These are phyloP conservation scores for Alosa alosa DNA, from an alignment of 2,113 vertebrate genomes.

Conservation along the genomic window DNA sequence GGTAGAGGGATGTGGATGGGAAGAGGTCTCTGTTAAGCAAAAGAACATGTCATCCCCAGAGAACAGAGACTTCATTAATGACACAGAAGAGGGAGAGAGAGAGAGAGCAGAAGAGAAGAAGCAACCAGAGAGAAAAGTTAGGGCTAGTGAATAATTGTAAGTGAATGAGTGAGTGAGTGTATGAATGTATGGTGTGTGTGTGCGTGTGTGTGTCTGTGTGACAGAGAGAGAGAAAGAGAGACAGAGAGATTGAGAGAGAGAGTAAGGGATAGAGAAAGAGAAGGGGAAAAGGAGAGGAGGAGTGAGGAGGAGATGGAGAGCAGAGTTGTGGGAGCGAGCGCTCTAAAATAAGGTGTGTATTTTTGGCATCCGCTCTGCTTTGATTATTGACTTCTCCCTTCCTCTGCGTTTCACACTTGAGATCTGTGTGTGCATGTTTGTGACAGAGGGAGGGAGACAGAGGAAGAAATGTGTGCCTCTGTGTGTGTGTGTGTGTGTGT, in stretches of 20 bases:
- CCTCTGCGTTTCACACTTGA: neutral
- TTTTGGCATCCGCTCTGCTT: conserved; percentile 5
- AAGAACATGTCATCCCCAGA: neutral
- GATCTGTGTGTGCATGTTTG: neutral
- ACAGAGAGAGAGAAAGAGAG: neutral
- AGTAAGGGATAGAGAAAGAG: neutral
- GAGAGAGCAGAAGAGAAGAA: neutral
- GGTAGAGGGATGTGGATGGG: neutral
- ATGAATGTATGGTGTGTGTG: neutral
- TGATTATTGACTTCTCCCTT: conserved; percentile 10
- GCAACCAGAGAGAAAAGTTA: neutral
- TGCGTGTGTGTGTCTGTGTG: neutral
- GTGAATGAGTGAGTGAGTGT: neutral
- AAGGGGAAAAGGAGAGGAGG: neutral
- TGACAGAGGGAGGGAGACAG: neutral
- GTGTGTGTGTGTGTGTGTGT: conserved; percentile 16
- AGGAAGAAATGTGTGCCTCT: neutral
- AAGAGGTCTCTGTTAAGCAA: conserved; percentile 11
- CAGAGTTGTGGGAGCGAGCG: neutral
- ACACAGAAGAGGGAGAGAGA: neutral
- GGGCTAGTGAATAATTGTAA: neutral
- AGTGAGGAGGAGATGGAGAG: neutral
- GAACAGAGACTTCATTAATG: neutral
- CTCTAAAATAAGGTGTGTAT: conserved; percentile 10
- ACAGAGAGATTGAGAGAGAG: neutral